Evolutionary conservation across 2,113 vertebrate species (phyloP).

Genomic region (Rhinogobius similis): DNA sequence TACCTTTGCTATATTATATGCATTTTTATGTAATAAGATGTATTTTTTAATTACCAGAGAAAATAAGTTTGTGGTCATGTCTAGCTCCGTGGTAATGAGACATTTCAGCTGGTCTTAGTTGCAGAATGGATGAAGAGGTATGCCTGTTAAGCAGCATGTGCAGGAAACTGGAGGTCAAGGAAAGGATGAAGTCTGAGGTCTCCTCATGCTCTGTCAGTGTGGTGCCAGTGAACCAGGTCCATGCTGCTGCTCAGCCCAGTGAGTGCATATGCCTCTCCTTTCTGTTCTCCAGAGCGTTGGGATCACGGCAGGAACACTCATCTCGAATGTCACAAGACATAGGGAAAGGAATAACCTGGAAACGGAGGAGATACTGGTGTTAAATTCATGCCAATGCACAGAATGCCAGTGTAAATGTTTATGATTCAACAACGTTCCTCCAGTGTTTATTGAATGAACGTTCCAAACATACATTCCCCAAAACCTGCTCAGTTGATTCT

Average conservation of each 20-base stretch:
- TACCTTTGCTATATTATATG: conserved; percentile 22
- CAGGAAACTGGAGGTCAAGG: conserved; percentile 68
- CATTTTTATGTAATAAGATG: conserved; percentile 39
- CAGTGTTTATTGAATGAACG: not conserved
- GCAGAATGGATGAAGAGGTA: conserved; percentile 78
- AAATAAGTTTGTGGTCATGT: conserved; percentile 50
- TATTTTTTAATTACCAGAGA: conserved; percentile 47
- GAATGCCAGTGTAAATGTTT: not conserved
- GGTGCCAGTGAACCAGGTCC: conserved; percentile 54
- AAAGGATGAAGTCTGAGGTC: conserved; percentile 61
- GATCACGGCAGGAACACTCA: conserved; percentile 94
- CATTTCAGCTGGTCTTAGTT: conserved; percentile 84
- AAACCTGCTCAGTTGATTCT: not conserved
- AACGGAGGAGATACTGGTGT: not conserved
- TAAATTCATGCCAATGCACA: not conserved
- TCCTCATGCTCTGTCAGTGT: conserved; percentile 72
- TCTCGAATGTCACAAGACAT: conserved; percentile 91
- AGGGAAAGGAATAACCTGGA: conserved; percentile 95
- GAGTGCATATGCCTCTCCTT: conserved; percentile 81
- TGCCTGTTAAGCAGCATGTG: conserved; percentile 82
- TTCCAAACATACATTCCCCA: not conserved
- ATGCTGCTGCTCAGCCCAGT: conserved; percentile 80
- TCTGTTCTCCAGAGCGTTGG: conserved; percentile 87
- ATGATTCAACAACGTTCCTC: not conserved
- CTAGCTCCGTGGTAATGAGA: conserved; percentile 69